Evolutionary conservation across 2,797 vertebrate species (phyloP), one percentile per base, ranked within the genome.

Genomic region (Fistularia tabacaria): DNA sequence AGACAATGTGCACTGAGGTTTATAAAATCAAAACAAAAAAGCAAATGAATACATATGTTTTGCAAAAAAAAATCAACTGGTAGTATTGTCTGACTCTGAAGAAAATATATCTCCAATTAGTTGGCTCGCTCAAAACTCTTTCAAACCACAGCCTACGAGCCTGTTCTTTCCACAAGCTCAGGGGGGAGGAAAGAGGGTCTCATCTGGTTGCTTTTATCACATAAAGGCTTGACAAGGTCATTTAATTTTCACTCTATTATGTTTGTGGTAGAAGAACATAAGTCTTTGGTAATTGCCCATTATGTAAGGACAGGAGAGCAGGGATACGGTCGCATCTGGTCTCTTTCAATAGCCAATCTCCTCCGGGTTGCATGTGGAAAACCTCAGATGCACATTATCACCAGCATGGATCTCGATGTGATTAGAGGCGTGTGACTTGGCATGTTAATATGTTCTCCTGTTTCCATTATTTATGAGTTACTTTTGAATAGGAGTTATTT

Each of bases 401-500:
- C 62, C 65, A 14, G 42, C 51, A 6, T 54, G 61, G 57, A 49
- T 51, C 58, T 57, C 64, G 7, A 14, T 44, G 13, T 73, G 77
- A 88, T 86, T 86, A 80, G 80, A 85, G 74, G 73, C 82, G 85
- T 44, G 84, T 82, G 84, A 79, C 77, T 80, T 52, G 54, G 82
- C 80, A 81, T 84, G 70, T 76, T 82, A 86, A 82, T 74, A 71
- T 38, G 3, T 15, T 51, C 62, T 45, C 8, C 56, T 51, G 38
- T 40, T 61, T 83, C 57, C 87, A 85, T 88, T 83, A 85, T 87
- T 79, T 81, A 87, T 85, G 83, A 76, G 74, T 36, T 36, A 15
- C 44, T 64, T 79, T 58, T 80, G 74, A 78, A 82, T 76, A 49
- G 72, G 44, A 55, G 55, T 79, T 68, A 76, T 85, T 77, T 77